Evolutionary conservation across 2,113 vertebrate species (phyloP).

Genomic region (Channa maculata): DNA sequence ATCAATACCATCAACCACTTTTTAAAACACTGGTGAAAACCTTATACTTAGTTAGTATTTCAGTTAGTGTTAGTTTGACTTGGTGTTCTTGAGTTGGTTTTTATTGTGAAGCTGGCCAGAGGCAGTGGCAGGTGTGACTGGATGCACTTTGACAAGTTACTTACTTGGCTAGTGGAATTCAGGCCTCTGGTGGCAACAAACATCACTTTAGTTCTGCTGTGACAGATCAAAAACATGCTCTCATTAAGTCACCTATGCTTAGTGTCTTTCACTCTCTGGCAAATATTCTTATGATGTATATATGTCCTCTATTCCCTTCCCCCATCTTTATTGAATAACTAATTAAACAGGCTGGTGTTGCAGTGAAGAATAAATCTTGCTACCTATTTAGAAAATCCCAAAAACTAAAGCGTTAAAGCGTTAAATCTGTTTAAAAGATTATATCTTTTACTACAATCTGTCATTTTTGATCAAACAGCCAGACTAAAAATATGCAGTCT

Average conservation of each 20-base stretch:
- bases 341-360: not conserved
- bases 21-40: no score
- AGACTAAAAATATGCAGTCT: no score
- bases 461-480: no score
- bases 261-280: constrained; percentile 29
- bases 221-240: constrained; percentile 58
- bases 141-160: constrained; percentile 57
- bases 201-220: constrained; percentile 37
- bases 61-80: not conserved
- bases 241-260: constrained; percentile 62
- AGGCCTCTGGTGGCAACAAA: constrained; percentile 49
- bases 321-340: not conserved
- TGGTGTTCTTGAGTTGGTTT: constrained; percentile 27
- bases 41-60: no score
- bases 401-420: no score
- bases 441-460: no score
- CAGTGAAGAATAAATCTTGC: no score
- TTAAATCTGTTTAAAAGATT: no score
- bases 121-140: constrained; percentile 49
- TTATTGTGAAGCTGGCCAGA: constrained; percentile 11
- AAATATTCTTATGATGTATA: constrained; percentile 5
- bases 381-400: no score
- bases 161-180: constrained; percentile 44
- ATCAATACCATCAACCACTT: no score
- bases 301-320: not conserved